Evolutionary conservation across 2,888 invertebrate genomes (phyloP).

Genomic region (Sinopyrophorus schimmeli): DNA sequence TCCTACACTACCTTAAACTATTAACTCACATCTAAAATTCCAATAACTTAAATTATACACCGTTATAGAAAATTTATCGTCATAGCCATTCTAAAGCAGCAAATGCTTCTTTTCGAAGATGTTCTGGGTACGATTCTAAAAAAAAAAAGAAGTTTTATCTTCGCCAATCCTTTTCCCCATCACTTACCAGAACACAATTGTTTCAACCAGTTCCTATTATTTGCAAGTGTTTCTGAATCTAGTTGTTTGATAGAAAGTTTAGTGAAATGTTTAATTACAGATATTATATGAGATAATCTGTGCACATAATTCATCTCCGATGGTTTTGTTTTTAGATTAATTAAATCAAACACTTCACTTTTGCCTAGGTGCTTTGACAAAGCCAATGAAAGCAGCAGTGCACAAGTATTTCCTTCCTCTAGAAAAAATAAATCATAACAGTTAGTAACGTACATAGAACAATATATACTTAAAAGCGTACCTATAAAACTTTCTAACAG

Average conservation of each 20-base stretch:
- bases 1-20: no score
- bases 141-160: neutral
- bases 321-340: neutral
- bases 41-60: no score
- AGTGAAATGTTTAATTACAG: constrained; percentile 2
- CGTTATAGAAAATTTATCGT: no score
- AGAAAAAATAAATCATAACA: neutral
- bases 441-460: neutral
- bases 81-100: neutral
- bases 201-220: neutral
- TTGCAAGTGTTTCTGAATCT: neutral
- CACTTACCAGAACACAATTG: constrained; percentile 1
- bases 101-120: neutral
- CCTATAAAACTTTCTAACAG: constrained; percentile 2
- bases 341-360: neutral
- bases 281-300: neutral
- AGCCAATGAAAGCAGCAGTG: constrained; percentile 1
- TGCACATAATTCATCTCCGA: neutral
- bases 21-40: no score
- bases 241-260: neutral
- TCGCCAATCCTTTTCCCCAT: neutral
- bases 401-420: constrained; percentile 6
- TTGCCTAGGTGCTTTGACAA: neutral
- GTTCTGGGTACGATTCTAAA: neutral
- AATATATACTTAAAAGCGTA: neutral